Base-by-base conservation (phyloP, 2,113 vertebrate species). In the Petromus typicus region DNA sequence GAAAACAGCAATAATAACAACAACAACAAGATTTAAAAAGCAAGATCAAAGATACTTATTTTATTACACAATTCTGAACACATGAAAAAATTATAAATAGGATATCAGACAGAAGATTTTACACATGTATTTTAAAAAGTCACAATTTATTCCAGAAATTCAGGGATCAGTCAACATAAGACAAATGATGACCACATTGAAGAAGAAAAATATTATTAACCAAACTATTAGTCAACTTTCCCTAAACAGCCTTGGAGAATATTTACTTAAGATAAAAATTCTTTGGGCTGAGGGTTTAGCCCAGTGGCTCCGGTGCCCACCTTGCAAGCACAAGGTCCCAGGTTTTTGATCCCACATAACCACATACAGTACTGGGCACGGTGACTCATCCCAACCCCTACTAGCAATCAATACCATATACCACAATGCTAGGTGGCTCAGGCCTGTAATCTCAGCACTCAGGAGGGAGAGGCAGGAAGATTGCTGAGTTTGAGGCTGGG, bases 101-200 rank as follows among this genome's bases (percentile, higher is more conserved):
- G 27, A 51, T 71, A 30, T 45, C 23, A 84, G 45, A 17, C 89
- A 89, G 20, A 5, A 23, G 64, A 91, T 67, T 51, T 43, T 73
- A 88, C 25, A 3, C 10, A 57, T 80, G n/a, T 66, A 80, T 78
- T 80, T 66, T 73, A 43, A 23, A 80, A 85, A 80, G 63, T 59
- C 40, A 89, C 83, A 88, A 84, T 73, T 92, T 78, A 61, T 76
- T 90, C 16, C 1, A 85, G 37, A 51, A 81, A 81, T 90, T 90
- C 45, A 82, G 90, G 27, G 57, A 81, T 81, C 57, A 40, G 61
- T 71, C 73, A 85, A 79, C 4, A 40, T 51, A 27, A 94, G 22
- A 88, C 59, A 64, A 25, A 27, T 51, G 13, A 84, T 64, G 37
- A 79, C 22, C 8, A 69, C 37, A 79, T 23, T 84, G 25, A 71